A percentile compares a stretch with the other conserved stretches of the same genome.
phyloP scores from a whole-genome alignment of 2,888 invertebrate genomes.

The Beris chalybata region DNA sequence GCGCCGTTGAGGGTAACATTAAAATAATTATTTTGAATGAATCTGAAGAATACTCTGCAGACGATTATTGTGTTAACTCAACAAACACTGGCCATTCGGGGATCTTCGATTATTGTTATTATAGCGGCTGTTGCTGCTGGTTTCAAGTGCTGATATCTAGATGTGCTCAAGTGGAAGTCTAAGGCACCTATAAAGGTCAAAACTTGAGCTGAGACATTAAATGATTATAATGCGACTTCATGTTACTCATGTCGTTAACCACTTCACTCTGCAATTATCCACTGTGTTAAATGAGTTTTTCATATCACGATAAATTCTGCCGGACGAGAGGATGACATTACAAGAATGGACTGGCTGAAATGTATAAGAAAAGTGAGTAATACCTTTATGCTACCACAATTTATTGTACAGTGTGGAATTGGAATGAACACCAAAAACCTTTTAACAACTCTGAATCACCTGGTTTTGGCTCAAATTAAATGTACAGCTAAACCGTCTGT shows the following conservation, averaged over 20 bases:
- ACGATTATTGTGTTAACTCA: slow-evolving; percentile 38
- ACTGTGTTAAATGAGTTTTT: slow-evolving; percentile 36
- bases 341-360: slow-evolving; percentile 20
- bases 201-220: slow-evolving; percentile 33
- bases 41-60: slow-evolving; percentile 36
- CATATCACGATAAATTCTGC: slow-evolving; percentile 37
- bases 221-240: slow-evolving; percentile 32
- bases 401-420: slow-evolving; percentile 13
- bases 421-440: slow-evolving; percentile 30
- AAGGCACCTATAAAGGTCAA: slow-evolving; percentile 18
- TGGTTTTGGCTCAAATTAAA: slow-evolving; percentile 21
- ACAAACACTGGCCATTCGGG: slow-evolving; percentile 37
- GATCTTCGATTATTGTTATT: slow-evolving; percentile 34
- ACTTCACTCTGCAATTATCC: slow-evolving; percentile 38
- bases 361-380: slow-evolving; percentile 25
- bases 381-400: slow-evolving; percentile 20
- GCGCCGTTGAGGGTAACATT: slow-evolving; percentile 30
- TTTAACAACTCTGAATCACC: slow-evolving; percentile 17
- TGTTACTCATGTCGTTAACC: slow-evolving; percentile 34
- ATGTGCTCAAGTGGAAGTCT: slow-evolving; percentile 11
- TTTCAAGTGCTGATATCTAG: slow-evolving; percentile 28
- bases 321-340: slow-evolving; percentile 33
- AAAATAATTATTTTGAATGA: slow-evolving; percentile 40
- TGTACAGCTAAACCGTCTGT: slow-evolving; percentile 5
- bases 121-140: slow-evolving; percentile 33